Base-by-base conservation (phyloP, 2,888 invertebrate species). In the Marasmarcha lunaedactyla region DNA sequence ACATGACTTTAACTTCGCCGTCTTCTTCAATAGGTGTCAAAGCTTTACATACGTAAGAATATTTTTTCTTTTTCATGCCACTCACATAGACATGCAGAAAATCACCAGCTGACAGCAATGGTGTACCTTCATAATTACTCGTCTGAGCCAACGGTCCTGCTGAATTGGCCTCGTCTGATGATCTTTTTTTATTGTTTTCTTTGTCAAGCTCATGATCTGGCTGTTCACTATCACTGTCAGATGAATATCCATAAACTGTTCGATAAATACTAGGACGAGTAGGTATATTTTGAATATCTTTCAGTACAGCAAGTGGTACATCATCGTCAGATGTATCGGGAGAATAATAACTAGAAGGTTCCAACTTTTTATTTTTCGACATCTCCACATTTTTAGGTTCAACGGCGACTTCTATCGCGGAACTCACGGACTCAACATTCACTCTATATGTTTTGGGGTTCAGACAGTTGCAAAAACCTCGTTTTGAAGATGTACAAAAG, bases 71-170 rank as follows among this genome's bases (percentile, higher is more conserved):
- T n/a, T n/a, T n/a, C 20, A 13, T 38, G 13, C 12, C 38, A 25
- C 15, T 11, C 30, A 38, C 33, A 38, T 15, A 15, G 14, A 38
- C 30, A 33, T 38, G 38, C 26, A 38, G 33, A 38, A 38, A 38
- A 33, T 38, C n/a, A n/a, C n/a, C 39, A 33, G 25, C 20, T 6
- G 39, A 33, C 13, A 20, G 25, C 10, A 33, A 13, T 14, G 15
- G 27, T 26, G 15, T 12, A 26, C 12, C 14, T n/a, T n/a, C n/a
- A n/a, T n/a, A n/a, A n/a, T n/a, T n/a, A n/a, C n/a, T n/a, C n/a
- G n/a, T n/a, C n/a, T 11, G 33, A 10, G 1, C 25, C 26, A 34
- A 20, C 14, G 39, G 34, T 25, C 33, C 34, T n/a, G 9, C 34
- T 14, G 14, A 34, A 13, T 14, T 37, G 13, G 26, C 15, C 25